Evolutionary conservation across 2,113 vertebrate species (phyloP).

Genomic region (Benitochromis conjunctus): DNA sequence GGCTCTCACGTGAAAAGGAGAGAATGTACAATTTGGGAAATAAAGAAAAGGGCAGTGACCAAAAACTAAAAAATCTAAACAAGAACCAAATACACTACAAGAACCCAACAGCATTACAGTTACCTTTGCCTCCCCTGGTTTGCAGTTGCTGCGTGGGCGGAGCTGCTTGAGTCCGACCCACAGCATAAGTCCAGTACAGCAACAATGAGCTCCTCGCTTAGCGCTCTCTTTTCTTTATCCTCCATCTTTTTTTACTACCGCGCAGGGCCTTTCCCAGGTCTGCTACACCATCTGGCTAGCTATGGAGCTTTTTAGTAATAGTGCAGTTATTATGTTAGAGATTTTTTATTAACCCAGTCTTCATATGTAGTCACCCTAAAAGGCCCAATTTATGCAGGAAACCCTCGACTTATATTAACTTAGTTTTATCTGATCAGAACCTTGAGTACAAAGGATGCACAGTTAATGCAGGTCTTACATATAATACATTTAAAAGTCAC

Average conservation of each 20-base stretch:
- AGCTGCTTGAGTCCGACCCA: background rate
- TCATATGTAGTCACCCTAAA: background rate
- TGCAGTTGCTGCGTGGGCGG: background rate
- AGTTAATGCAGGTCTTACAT: background rate
- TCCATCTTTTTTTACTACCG: background rate
- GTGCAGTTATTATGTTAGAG: background rate
- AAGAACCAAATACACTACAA: background rate
- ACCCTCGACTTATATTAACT: background rate
- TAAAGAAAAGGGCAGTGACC: background rate
- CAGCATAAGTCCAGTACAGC: background rate
- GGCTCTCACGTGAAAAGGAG: background rate
- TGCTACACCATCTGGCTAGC: background rate
- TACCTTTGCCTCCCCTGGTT: background rate
- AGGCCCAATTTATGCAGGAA: background rate
- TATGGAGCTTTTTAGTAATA: background rate
- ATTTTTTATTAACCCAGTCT: background rate
- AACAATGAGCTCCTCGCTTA: background rate
- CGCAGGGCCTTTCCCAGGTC: fast-evolving
- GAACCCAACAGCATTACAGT: background rate
- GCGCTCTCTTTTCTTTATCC: background rate
- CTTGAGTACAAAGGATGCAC: background rate
- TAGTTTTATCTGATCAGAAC: background rate
- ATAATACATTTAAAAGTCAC: background rate
- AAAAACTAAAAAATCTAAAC: background rate
- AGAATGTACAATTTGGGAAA: background rate